Conservation (phyloP, 2,113 vertebrate genomes). For the Actinemys pallida region DNA sequence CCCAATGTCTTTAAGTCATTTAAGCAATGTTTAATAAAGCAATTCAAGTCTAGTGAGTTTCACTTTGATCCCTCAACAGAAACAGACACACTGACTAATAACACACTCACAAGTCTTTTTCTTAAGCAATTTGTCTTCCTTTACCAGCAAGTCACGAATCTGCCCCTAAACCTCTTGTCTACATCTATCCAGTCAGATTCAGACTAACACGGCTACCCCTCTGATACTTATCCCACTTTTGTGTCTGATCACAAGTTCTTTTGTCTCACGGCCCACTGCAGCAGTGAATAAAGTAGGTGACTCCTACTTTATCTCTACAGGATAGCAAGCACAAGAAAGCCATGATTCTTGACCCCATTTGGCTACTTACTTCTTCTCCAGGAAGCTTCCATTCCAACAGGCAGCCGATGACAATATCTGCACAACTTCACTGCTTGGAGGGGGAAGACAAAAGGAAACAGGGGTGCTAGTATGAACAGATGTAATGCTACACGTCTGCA, state of each 20-base stretch:
- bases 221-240: too few species aligned
- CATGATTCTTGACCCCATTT: not conserved
- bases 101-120: not conserved
- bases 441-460: conserved; percentile 37
- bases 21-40: not conserved
- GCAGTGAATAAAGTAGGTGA: not conserved
- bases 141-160: not conserved
- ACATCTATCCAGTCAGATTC: not conserved
- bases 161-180: not conserved
- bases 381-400: conserved; percentile 98
- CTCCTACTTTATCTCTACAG: not conserved
- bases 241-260: not conserved
- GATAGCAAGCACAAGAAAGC: not conserved
- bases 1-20: not conserved
- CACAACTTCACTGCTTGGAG: conserved; percentile 86
- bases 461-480: not conserved
- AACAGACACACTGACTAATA: not conserved
- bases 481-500: not conserved
- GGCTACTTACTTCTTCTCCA: conserved; percentile 93
- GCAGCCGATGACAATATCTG: conserved; percentile 94
- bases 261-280: conserved; percentile 2
- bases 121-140: not conserved
- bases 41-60: not conserved
- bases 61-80: not conserved
- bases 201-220: too few species aligned